Percentiles rank a stretch among this genome's conserved stretches.
phyloP scores from a whole-genome alignment of 2,797 vertebrate species.

The Eremophila alpestris region DNA sequence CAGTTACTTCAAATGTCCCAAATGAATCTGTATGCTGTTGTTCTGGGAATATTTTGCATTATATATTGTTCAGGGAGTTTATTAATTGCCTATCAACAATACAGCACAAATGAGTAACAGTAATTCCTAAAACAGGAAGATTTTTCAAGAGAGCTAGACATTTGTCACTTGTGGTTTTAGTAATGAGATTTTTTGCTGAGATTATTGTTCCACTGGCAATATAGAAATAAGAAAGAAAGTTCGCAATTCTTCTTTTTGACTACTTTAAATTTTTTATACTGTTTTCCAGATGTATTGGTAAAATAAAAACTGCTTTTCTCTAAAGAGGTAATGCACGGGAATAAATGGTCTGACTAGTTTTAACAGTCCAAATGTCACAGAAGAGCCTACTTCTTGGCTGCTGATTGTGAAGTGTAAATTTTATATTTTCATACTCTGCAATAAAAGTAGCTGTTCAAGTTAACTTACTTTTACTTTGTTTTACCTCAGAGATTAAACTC shows the following conservation, averaged over 20 bases:
- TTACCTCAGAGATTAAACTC: background rate
- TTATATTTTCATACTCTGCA: background rate
- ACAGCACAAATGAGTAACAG: background rate
- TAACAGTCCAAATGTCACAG: background rate
- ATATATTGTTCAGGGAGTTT: background rate
- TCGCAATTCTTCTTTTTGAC: background rate
- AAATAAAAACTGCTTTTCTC: background rate
- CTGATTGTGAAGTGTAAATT: background rate
- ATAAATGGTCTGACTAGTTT: background rate
- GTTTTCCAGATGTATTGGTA: background rate
- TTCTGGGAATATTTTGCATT: background rate
- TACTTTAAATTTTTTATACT: background rate
- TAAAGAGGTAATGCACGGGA: background rate
- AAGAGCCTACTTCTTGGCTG: background rate
- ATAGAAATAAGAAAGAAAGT: background rate
- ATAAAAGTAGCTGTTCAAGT: background rate
- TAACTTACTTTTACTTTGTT: background rate
- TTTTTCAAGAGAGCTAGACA: background rate
- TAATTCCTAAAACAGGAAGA: background rate
- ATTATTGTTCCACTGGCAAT: background rate
- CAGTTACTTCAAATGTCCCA: background rate
- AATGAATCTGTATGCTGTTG: background rate
- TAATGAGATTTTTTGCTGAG: background rate
- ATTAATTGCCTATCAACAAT: background rate
- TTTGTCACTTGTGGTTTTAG: background rate